A percentile compares a stretch with the other conserved stretches of the same genome.
Evolutionary conservation across 2,888 invertebrate species (phyloP).

Genomic region (Chaetogeoica ovagalla): DNA sequence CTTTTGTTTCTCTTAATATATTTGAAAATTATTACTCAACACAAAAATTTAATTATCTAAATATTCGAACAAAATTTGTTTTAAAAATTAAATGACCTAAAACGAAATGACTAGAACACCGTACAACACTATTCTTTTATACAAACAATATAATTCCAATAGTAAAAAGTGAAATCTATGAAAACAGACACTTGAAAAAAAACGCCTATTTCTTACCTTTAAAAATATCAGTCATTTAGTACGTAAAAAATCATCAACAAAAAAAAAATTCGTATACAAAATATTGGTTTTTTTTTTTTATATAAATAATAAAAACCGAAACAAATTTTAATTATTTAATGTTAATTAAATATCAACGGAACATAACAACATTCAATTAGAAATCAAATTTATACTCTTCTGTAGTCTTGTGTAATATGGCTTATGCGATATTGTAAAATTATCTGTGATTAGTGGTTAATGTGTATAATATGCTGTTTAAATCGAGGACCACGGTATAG

Average conservation of each 20-base stretch:
- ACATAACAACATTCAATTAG: no score
- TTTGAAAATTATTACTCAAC: background rate
- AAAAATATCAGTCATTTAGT: slow-evolving; percentile 48
- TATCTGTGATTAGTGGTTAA: no score
- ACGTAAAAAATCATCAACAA: background rate
- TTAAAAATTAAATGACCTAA: background rate
- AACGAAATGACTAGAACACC: background rate
- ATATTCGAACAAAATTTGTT: background rate
- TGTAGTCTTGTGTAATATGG: no score
- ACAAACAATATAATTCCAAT: background rate
- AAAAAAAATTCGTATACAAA: background rate
- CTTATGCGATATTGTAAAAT: no score
- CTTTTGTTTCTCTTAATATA: background rate
- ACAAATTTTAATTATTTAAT: background rate
- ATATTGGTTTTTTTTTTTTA: background rate
- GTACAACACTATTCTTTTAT: background rate
- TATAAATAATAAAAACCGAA: background rate
- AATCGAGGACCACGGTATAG: no score
- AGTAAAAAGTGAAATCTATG: background rate
- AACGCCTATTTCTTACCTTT: slow-evolving; percentile 44
- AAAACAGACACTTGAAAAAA: background rate
- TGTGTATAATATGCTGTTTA: no score
- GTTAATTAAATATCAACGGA: background rate
- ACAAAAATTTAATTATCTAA: background rate
- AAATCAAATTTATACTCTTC: no score